Evolutionary conservation across 1,140 invertebrate species (phyloP), one percentile per base, ranked within the genome.

Genomic region (Lepidurus couesii): DNA sequence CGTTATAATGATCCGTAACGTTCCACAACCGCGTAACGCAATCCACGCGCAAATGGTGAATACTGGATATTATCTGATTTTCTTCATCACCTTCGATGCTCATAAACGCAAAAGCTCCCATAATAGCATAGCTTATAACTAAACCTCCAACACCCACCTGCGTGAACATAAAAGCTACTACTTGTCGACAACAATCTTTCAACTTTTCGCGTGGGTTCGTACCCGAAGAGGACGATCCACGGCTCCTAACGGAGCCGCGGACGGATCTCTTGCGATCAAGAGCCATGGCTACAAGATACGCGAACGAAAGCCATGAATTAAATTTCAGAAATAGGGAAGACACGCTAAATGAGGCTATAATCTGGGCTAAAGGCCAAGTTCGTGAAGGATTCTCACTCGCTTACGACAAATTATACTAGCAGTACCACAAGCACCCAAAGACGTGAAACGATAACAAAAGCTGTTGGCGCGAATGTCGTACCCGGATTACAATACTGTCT

Each of bases 61-160:
- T 81, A 78, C 79, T 79, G 42, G 42, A 34, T 13, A 44, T 24
- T 88, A 89, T 77, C 83, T 85, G 80, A 88, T 88, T 83, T 73
- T 92, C 89, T 42, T 89, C 89, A 79, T 90, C 87, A 1, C 89
- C 89, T 85, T 98, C 97, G 53, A 98, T 91, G 74, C 89, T 88
- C 83, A 91, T 92, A 84, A 99, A 99, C 45, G 94, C 91, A 42
- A 97, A 91, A 0, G 97, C 97, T 0, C 97, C 97, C 10, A 98
- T 89, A 74, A 98, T 92, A 1, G 97, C 94, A 84, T 99, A 99
- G 73, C 94, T 91, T 0, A 98, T 95, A 16, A 99, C 95, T 6
- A 98, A 86, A 1, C 93, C 95, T 73, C 96, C 96, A 7, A 99
- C 93, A 75, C 97, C 97, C 74, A 99, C 95, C 82, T 89, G 88